Evolutionary conservation across 2,888 invertebrate species (phyloP).

Genomic region (Lottia scabra): DNA sequence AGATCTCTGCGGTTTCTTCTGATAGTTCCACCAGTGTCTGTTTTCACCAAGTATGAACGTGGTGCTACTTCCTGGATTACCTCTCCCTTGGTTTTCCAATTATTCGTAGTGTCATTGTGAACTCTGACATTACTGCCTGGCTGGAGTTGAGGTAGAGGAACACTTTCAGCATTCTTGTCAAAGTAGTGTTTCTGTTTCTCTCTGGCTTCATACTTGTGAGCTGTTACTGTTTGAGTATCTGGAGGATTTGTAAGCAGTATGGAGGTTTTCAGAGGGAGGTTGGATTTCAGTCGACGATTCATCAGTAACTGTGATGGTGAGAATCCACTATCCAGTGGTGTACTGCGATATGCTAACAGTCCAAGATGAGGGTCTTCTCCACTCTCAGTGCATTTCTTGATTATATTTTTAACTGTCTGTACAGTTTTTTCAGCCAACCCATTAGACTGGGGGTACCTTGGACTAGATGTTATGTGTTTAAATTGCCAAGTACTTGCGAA

Average conservation of each 20-base stretch:
- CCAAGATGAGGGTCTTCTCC: conserved; percentile 17
- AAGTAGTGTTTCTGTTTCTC: conserved; percentile 29
- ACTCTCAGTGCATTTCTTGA: conserved; percentile 21
- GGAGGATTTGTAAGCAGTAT: conserved; percentile 4
- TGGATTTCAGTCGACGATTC: conserved; percentile 18
- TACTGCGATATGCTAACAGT: conserved; percentile 25
- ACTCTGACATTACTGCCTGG: conserved; percentile 24
- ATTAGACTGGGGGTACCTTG: conserved; percentile 26
- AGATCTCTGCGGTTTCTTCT: no score
- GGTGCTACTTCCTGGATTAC: conserved; percentile 19
- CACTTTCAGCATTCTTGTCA: conserved; percentile 22
- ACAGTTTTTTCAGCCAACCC: conserved; percentile 25
- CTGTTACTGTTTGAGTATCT: neutral
- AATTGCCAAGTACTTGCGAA: conserved; percentile 23
- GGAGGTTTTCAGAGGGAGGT: neutral
- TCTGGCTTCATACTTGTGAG: conserved; percentile 23
- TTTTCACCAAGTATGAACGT: no score
- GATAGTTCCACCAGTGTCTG: no score
- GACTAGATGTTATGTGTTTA: conserved; percentile 17
- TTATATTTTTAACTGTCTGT: conserved; percentile 24
- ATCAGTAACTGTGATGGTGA: conserved; percentile 30
- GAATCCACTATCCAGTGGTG: conserved; percentile 18
- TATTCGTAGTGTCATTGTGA: conserved; percentile 9
- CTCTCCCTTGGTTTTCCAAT: conserved; percentile 18
- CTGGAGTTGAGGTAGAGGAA: conserved; percentile 21